Conservation (phyloP, 2,113 vertebrate species). For the Oncorhynchus mykiss region DNA sequence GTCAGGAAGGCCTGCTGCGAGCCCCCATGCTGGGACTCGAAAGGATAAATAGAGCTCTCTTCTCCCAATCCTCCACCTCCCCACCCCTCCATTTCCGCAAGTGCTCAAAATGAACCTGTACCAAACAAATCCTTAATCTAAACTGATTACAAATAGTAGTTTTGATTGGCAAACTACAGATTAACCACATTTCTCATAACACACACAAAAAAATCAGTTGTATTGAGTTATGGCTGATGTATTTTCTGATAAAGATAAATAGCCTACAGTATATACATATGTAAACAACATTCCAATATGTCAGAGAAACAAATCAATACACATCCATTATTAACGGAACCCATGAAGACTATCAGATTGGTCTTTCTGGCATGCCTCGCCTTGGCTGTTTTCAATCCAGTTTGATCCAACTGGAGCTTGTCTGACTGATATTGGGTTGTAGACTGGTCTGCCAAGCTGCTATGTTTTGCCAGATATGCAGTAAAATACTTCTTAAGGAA, state of each 20-base stretch:
- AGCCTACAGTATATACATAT: background rate
- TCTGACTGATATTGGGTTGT: constrained; percentile 44
- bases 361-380: constrained; percentile 30
- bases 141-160: too few relatives aligned
- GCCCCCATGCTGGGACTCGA: constrained; percentile 16
- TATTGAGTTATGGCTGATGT: too few relatives aligned
- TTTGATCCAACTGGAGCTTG: constrained; percentile 40
- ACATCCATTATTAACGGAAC: constrained; percentile 33
- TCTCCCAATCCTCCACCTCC: background rate
- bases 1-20: background rate
- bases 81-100: background rate
- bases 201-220: too few relatives aligned
- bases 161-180: too few relatives aligned
- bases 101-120: background rate
- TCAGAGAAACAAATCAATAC: constrained; percentile 19
- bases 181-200: too few relatives aligned
- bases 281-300: constrained; percentile 23
- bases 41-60: constrained; percentile 23
- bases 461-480: constrained; percentile 27
- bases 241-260: too few relatives aligned
- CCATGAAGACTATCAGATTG: constrained; percentile 41
- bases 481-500: constrained; percentile 33
- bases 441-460: constrained; percentile 6
- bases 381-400: constrained; percentile 30
- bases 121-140: too few relatives aligned